Base-by-base conservation (phyloP, 2,113 vertebrate genomes). In the Micronycteris hirsuta region DNA sequence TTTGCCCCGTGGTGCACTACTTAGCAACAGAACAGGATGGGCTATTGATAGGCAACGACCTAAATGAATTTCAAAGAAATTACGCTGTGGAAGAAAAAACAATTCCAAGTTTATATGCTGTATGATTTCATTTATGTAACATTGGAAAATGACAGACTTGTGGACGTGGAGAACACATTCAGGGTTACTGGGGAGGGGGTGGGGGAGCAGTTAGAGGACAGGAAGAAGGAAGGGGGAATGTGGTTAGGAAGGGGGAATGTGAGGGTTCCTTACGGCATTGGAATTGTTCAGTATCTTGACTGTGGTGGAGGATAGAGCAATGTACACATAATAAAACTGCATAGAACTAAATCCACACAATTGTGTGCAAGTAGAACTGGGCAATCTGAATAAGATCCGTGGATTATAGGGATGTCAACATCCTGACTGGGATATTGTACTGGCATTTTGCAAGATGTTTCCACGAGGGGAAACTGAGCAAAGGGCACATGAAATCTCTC, bases 201-300 rank as follows among this genome's bases (percentile, higher is more conserved):
- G 9, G 10, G 22, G 11, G 0, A 0, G 0, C n/a, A 31, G 33
- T 31, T 31, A 4, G 19, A 17, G 22, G 14, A 20, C 22, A 22
- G 91, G 7, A 74, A 5, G 13, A 17, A 63, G 24, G n/a, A n/a
- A n/a, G n/a, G n/a, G 28, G 47, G 26, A 20, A 3, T 12, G 0
- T 26, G 65, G 38, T 47, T 52, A 36, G 14, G 31, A 65, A 86
- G 6, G 1, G 33, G 16, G 31, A 67, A 17, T 19, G 5, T 3
- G n/a, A 28, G 4, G 26, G 19, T 4, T 45, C 12, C 12, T 54
- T 43, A 26, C 38, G 19, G 41, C 22, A 20, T 41, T 13, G 1
- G 16, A 93, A 70, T 43, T 19, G 7, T 54, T 83, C 38, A 22
- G 33, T 41, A n/a, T 88, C 70, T 70, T 77, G 70, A 58, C 43